Percentiles rank a stretch among this genome's conserved stretches.
These are phyloP conservation scores for Addax nasomaculatus DNA, from an alignment of 2,113 vertebrate genomes.

Conservation along the genomic window DNA sequence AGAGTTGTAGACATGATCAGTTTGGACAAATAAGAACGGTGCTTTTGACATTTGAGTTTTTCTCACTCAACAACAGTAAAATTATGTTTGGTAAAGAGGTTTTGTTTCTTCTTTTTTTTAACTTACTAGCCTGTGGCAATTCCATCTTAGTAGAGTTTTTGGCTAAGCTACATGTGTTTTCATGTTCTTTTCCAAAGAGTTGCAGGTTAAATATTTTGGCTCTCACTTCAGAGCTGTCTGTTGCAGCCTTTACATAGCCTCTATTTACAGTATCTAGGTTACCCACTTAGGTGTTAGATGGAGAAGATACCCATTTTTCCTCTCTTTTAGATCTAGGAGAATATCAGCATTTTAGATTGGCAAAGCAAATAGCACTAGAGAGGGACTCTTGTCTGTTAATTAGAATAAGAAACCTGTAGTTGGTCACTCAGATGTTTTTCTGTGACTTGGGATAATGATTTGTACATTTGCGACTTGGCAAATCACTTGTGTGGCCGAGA, in stretches of 20 bases:
- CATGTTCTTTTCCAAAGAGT: constrained; percentile 74
- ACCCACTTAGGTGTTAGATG: constrained; percentile 76
- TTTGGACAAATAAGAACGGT: constrained; percentile 45
- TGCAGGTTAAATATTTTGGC: constrained; percentile 77
- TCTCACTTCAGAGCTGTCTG: constrained; percentile 65
- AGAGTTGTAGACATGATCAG: constrained; percentile 18
- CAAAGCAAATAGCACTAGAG: constrained; percentile 40
- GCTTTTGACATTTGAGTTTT: constrained; percentile 52
- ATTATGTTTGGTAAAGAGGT: constrained; percentile 68
- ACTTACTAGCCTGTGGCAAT: constrained; percentile 78
- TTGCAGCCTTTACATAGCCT: constrained; percentile 75
- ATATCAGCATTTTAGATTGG: constrained; percentile 76
- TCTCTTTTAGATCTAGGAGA: constrained; percentile 74
- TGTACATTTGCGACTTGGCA: background rate
- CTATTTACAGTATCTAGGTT: constrained; percentile 75
- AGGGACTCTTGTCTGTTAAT: constrained; percentile 44
- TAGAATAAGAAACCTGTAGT: constrained; percentile 47
- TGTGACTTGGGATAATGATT: constrained; percentile 35
- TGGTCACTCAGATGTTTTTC: background rate
- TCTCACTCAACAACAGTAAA: constrained; percentile 73
- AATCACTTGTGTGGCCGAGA: background rate
- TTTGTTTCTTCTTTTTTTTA: constrained; percentile 14
- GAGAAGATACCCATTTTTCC: constrained; percentile 76
- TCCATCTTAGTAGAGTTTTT: constrained; percentile 71
- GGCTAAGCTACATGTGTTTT: constrained; percentile 74